Percentiles rank a stretch among this genome's conserved stretches.
Evolutionary conservation across 2,888 invertebrate species (phyloP).

Genomic region (Sarcophaga variegata): DNA sequence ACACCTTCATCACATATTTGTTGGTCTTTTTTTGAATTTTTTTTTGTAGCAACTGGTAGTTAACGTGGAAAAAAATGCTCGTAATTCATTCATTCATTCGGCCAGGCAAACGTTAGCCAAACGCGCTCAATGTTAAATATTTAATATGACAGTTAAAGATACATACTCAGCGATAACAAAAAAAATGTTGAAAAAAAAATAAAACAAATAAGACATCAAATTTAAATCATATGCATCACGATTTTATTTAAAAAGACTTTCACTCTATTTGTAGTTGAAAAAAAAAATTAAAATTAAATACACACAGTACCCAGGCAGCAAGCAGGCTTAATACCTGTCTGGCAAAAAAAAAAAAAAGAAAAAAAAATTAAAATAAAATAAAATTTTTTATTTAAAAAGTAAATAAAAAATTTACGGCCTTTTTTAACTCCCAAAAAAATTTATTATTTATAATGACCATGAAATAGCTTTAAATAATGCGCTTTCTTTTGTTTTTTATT

Average conservation of each 20-base stretch:
- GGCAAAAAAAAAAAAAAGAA: not conserved
- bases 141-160: conserved; percentile 24
- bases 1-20: conserved; percentile 77
- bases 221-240: conserved; percentile 47
- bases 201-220: conserved; percentile 24
- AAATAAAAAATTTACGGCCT: not conserved
- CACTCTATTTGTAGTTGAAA: conserved; percentile 50
- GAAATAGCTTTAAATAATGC: conserved; percentile 24
- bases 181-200: conserved; percentile 18
- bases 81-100: conserved; percentile 43
- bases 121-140: conserved; percentile 65
- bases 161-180: conserved; percentile 32
- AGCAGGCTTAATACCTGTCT: not conserved
- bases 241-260: conserved; percentile 71
- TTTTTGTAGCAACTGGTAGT: not conserved
- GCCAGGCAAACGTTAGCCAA: conserved; percentile 64
- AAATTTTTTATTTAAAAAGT: not conserved
- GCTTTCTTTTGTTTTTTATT: not conserved
- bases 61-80: conserved; percentile 41
- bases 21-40: no score
- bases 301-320: not conserved
- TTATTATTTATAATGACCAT: conserved; percentile 32
- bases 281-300: conserved; percentile 1
- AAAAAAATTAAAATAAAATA: not conserved
- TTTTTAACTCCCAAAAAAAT: not conserved